These are phyloP conservation scores for Drosophila virilis DNA, from an alignment of 1,140 invertebrate species.

Conservation along the genomic window DNA sequence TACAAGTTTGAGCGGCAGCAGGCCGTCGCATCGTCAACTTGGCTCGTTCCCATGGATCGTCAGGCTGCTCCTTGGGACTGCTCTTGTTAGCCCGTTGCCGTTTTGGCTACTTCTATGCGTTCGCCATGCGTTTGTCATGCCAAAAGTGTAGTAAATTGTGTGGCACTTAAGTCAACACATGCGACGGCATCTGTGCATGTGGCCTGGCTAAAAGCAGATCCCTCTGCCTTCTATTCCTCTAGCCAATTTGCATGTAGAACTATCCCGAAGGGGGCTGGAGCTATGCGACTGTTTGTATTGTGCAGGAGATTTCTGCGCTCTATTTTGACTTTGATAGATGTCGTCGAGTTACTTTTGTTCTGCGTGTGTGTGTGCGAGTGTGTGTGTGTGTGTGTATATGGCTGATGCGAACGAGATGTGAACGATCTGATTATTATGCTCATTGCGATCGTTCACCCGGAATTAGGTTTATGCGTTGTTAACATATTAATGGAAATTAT, in stretches of 20 bases:
- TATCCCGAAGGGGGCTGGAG: no score
- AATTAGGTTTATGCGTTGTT: background rate
- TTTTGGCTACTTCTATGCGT: constrained; percentile 61
- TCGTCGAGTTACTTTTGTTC: constrained; percentile 33
- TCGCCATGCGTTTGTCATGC: constrained; percentile 82
- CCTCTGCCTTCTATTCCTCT: constrained; percentile 11
- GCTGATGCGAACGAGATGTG: constrained; percentile 22
- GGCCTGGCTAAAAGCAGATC: constrained; percentile 8
- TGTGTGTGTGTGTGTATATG: constrained; percentile 6
- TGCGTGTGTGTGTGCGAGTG: background rate
- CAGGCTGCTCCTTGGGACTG: constrained; percentile 25
- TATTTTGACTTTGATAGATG: constrained; percentile 80
- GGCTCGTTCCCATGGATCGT: constrained; percentile 43
- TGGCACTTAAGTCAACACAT: constrained; percentile 82
- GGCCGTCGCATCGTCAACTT: constrained; percentile 1
- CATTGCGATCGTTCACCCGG: constrained; percentile 26
- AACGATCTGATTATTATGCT: constrained; percentile 26
- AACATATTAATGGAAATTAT: background rate
- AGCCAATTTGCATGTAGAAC: constrained; percentile 46
- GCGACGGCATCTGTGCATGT: constrained; percentile 36
- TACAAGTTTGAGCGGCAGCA: constrained; percentile 67
- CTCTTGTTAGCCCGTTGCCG: constrained; percentile 29
- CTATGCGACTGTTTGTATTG: no score
- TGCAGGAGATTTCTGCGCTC: constrained; percentile 51
- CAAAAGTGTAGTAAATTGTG: constrained; percentile 83